Evolutionary conservation across 2,797 vertebrate species (phyloP).

Genomic region (Platyrinchus mystaceus): DNA sequence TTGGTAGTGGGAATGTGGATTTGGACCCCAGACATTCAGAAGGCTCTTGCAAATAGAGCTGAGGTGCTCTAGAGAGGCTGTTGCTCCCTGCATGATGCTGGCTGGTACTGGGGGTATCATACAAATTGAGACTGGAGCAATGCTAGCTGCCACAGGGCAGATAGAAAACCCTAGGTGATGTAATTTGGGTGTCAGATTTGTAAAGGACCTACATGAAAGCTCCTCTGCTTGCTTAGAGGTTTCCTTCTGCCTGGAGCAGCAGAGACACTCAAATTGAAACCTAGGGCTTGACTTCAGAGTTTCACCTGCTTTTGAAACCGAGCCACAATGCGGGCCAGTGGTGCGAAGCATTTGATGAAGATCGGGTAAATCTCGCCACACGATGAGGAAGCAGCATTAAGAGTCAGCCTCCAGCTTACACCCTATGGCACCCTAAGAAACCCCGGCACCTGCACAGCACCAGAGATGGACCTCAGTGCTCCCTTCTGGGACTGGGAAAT

Average conservation of each 20-base stretch:
- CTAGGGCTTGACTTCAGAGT: background rate
- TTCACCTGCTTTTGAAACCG: conserved; percentile 43
- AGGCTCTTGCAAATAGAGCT: background rate
- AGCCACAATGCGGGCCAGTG: background rate
- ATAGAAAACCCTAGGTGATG: background rate
- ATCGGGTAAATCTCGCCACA: background rate
- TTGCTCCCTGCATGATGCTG: background rate
- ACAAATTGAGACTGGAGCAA: background rate
- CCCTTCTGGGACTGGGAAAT: background rate
- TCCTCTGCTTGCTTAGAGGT: background rate
- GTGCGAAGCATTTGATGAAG: background rate
- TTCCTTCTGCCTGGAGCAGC: conserved; percentile 9
- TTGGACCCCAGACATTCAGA: background rate
- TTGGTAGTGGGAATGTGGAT: background rate
- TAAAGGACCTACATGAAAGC: background rate
- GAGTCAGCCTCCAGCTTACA: background rate
- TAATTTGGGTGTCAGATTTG: background rate
- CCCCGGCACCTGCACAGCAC: background rate
- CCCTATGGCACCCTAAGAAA: background rate
- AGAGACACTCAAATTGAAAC: conserved; percentile 50
- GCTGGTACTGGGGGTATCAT: background rate
- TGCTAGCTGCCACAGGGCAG: background rate
- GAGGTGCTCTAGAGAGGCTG: background rate
- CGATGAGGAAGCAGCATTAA: background rate
- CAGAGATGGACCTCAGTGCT: background rate